Evolutionary conservation across 1,140 invertebrate genomes (phyloP).

Genomic region (Stegodyphus dumicola): DNA sequence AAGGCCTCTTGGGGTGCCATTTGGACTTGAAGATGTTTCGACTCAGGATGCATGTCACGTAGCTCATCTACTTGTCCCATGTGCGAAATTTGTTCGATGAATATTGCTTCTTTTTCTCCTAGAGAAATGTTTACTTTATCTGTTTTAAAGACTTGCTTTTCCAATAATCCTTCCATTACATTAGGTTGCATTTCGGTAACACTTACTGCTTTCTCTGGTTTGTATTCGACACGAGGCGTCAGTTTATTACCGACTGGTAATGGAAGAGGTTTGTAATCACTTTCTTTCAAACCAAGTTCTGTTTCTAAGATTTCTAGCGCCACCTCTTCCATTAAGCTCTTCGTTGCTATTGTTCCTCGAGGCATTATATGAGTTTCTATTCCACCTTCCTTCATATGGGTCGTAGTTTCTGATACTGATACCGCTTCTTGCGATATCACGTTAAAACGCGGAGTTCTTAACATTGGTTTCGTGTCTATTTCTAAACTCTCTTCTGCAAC

Average conservation of each 20-base stretch:
- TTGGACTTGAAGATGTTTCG: not conserved
- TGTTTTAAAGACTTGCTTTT: not conserved
- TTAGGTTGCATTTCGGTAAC: constrained; percentile 34
- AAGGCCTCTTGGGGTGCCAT: constrained; percentile 31
- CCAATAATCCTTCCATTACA: constrained; percentile 40
- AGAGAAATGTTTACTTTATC: constrained; percentile 19
- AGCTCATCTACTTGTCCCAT: constrained; percentile 15
- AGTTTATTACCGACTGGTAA: constrained; percentile 70
- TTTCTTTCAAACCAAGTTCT: constrained; percentile 47
- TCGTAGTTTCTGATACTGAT: constrained; percentile 41
- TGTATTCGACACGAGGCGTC: constrained; percentile 66
- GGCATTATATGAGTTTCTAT: constrained; percentile 2
- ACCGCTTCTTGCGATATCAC: constrained; percentile 31
- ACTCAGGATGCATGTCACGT: not conserved
- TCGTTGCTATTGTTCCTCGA: not conserved
- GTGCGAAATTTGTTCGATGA: constrained; percentile 20
- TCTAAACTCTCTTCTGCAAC: constrained; percentile 35
- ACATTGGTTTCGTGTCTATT: constrained; percentile 10
- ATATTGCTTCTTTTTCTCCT: constrained; percentile 30
- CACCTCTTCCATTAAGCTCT: constrained; percentile 23
- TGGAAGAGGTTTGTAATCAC: constrained; percentile 31
- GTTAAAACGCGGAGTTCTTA: constrained; percentile 16
- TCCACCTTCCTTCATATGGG: constrained; percentile 24
- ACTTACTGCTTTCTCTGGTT: constrained; percentile 44
- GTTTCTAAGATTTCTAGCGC: constrained; percentile 32